Conservation (phyloP, 2,888 invertebrate species). For the Gymnocheta viridis region DNA sequence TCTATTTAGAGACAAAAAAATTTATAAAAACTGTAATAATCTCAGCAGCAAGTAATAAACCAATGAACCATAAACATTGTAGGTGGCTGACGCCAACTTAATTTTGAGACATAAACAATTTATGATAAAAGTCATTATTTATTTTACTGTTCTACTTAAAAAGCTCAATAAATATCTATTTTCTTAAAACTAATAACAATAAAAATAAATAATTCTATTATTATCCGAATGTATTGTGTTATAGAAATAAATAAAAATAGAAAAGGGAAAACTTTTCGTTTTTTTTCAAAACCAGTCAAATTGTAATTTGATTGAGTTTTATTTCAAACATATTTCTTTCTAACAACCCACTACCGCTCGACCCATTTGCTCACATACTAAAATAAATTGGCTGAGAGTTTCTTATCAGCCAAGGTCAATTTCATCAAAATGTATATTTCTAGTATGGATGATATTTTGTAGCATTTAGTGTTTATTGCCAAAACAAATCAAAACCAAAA, state of each 20-base stretch:
- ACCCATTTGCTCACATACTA: background rate
- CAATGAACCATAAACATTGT: slow-evolving; percentile 62
- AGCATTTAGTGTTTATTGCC: slow-evolving; percentile 51
- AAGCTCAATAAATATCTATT: slow-evolving; percentile 6
- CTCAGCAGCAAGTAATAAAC: slow-evolving; percentile 32
- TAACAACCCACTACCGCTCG: background rate
- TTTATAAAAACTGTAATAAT: background rate
- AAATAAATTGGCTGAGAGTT: slow-evolving; percentile 5
- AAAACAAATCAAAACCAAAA: slow-evolving; percentile 44
- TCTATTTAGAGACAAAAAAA: slow-evolving; percentile 3
- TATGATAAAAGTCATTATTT: slow-evolving; percentile 47
- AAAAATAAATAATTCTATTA: slow-evolving; percentile 14
- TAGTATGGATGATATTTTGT: background rate
- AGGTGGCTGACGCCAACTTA: slow-evolving; percentile 64
- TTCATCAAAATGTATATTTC: slow-evolving; percentile 46
- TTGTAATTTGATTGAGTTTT: slow-evolving; percentile 47
- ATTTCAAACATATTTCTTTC: background rate
- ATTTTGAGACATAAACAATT: slow-evolving; percentile 40
- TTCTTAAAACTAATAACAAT: background rate
- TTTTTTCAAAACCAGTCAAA: slow-evolving; percentile 20
- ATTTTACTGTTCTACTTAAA: slow-evolving; percentile 44
- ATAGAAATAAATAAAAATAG: slow-evolving; percentile 51
- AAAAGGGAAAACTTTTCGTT: background rate
- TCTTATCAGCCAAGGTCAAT: slow-evolving; percentile 59
- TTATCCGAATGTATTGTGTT: background rate